These are phyloP conservation scores for Sus cebifrons DNA, from an alignment of 2,797 vertebrate genomes.

Conservation along the genomic window DNA sequence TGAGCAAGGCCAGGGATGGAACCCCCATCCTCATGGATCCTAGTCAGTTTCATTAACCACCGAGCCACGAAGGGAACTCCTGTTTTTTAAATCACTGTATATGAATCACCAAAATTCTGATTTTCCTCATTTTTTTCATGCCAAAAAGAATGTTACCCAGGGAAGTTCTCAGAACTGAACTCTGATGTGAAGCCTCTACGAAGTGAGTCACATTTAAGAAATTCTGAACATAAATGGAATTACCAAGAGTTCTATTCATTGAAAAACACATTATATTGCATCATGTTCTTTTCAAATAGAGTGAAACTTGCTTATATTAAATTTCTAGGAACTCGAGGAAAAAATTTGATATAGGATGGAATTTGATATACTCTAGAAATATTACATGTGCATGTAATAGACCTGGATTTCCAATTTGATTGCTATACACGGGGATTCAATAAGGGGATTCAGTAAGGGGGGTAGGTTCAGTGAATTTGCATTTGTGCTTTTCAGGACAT, in stretches of 20 bases:
- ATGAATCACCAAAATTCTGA: conserved; percentile 36
- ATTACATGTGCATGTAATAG: conserved; percentile 86
- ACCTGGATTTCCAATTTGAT: conserved; percentile 85
- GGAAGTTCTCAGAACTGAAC: conserved; percentile 67
- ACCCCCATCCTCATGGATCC: no score
- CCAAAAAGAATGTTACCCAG: conserved; percentile 58
- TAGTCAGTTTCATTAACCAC: no score
- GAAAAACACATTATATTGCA: conserved; percentile 88
- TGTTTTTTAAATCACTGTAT: neutral
- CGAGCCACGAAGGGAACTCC: no score
- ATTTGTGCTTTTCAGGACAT: conserved; percentile 83
- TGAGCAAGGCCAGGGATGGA: no score
- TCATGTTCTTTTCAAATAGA: conserved; percentile 87
- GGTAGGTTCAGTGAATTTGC: conserved; percentile 78
- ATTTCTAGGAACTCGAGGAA: conserved; percentile 85
- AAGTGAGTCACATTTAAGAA: conserved; percentile 84
- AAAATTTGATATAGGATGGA: conserved; percentile 87
- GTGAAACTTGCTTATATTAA: conserved; percentile 88
- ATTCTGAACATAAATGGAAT: conserved; percentile 86
- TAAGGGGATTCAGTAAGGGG: conserved; percentile 80
- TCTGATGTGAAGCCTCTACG: conserved; percentile 27
- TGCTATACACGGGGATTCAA: conserved; percentile 83
- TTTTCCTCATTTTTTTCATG: conserved; percentile 16
- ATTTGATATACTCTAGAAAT: conserved; percentile 87
- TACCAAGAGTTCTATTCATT: conserved; percentile 87